Percentiles rank a stretch among this genome's conserved stretches.
Evolutionary conservation across 2,888 invertebrate species (phyloP).

Genomic region (Polyommatus icarus): DNA sequence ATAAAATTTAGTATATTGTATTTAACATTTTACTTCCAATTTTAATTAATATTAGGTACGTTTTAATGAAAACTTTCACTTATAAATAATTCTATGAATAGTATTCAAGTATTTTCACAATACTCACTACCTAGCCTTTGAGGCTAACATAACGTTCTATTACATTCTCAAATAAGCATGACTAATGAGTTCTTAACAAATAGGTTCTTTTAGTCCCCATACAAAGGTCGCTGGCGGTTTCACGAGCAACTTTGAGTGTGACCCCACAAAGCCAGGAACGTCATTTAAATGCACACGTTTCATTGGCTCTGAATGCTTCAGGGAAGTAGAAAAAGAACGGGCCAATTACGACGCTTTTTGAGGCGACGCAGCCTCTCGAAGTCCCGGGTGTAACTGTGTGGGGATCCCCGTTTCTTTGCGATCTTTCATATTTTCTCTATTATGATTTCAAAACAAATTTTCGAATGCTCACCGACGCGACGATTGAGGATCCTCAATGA

Average conservation of each 20-base stretch:
- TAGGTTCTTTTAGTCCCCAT: constrained; percentile 67
- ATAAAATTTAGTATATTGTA: not conserved
- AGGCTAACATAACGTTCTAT: constrained; percentile 45
- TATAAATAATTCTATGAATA: not conserved
- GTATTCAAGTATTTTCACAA: not conserved
- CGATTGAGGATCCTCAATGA: not conserved
- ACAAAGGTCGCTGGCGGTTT: constrained; percentile 74
- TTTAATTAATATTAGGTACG: no score
- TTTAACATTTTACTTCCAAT: no score
- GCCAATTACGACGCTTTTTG: constrained; percentile 79
- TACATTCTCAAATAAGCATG: constrained; percentile 66
- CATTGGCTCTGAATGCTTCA: constrained; percentile 80
- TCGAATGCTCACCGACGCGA: constrained; percentile 8
- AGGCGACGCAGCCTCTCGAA: constrained; percentile 72
- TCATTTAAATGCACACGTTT: constrained; percentile 81
- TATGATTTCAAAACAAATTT: constrained; percentile 25
- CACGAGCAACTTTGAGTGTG: constrained; percentile 74
- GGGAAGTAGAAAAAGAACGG: constrained; percentile 79
- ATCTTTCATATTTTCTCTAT: constrained; percentile 51
- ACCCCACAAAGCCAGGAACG: constrained; percentile 78
- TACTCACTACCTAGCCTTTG: not conserved
- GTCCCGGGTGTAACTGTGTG: constrained; percentile 74
- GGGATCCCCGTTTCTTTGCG: constrained; percentile 49
- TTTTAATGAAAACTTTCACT: no score
- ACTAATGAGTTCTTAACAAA: constrained; percentile 74